phyloP scores from a whole-genome alignment of 2,888 invertebrate species.

The Plagiodera versicolora region DNA sequence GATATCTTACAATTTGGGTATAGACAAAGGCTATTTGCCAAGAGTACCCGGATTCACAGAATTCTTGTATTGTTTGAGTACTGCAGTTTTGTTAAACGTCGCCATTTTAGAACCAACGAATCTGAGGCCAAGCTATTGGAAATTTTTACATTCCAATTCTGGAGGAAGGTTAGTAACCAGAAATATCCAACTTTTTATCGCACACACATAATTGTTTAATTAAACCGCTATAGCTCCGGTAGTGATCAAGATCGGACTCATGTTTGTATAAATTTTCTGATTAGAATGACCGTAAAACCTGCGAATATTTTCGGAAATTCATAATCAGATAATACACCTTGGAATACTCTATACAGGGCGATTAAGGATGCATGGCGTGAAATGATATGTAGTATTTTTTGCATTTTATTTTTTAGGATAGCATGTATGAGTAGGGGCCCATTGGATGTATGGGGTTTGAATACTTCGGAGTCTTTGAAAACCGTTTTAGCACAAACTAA shows the following conservation, averaged over 20 bases:
- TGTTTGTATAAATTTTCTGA: no score
- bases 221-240: no score
- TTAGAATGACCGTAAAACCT: no score
- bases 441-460: slow-evolving; percentile 65
- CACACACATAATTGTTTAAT: no score
- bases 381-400: no score
- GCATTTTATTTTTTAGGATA: slow-evolving; percentile 54
- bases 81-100: slow-evolving; percentile 75
- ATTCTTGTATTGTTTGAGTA: slow-evolving; percentile 75
- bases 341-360: no score
- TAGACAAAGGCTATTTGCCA: slow-evolving; percentile 66
- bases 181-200: slow-evolving; percentile 1
- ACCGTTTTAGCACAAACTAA: slow-evolving; percentile 55
- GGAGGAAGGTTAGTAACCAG: slow-evolving; percentile 61
- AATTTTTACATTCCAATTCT: slow-evolving; percentile 74
- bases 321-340: no score
- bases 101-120: slow-evolving; percentile 78
- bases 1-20: slow-evolving; percentile 74
- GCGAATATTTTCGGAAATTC: no score
- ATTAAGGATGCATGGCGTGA: no score
- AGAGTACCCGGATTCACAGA: slow-evolving; percentile 70
- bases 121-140: slow-evolving; percentile 80
- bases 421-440: slow-evolving; percentile 61
- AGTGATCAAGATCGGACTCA: no score
- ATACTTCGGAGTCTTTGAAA: slow-evolving; percentile 57